Evolutionary conservation across 2,113 vertebrate species (phyloP).

Genomic region (Equus przewalskii): DNA sequence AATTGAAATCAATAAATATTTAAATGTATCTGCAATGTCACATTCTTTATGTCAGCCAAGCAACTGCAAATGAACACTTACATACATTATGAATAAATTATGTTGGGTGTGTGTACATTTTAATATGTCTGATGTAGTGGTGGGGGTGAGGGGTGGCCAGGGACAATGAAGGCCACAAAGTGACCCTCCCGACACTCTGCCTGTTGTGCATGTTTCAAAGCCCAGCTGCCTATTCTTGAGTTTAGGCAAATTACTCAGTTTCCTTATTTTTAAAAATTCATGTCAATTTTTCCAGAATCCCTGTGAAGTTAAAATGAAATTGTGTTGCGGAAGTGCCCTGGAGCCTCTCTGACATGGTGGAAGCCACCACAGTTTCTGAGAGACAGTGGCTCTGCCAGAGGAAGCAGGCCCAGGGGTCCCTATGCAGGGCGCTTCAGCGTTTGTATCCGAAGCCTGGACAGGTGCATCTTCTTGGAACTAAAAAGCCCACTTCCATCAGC

Average conservation of each 20-base stretch:
- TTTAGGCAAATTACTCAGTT: background rate
- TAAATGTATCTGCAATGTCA: conserved; percentile 76
- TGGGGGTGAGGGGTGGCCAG: background rate
- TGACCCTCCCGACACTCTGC: background rate
- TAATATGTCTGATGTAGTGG: background rate
- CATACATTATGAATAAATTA: conserved; percentile 73
- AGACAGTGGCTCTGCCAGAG: background rate
- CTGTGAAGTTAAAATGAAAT: background rate
- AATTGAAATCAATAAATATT: conserved; percentile 73
- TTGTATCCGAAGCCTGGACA: background rate
- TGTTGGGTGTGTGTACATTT: conserved; percentile 62
- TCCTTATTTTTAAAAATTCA: background rate
- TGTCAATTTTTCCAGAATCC: background rate
- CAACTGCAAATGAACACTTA: conserved; percentile 68
- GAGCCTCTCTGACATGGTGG: fast-evolving
- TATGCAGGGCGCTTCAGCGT: fast-evolving
- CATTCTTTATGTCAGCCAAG: conserved; percentile 60
- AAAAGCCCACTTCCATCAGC: background rate
- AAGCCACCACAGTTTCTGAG: background rate
- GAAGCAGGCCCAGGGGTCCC: background rate
- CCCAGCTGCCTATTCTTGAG: background rate
- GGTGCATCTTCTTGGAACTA: background rate
- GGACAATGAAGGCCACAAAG: background rate
- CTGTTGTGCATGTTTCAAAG: background rate
- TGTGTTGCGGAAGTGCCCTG: background rate